Base-by-base conservation (phyloP, 2,797 vertebrate genomes). In the Rhinatrema bivittatum region DNA sequence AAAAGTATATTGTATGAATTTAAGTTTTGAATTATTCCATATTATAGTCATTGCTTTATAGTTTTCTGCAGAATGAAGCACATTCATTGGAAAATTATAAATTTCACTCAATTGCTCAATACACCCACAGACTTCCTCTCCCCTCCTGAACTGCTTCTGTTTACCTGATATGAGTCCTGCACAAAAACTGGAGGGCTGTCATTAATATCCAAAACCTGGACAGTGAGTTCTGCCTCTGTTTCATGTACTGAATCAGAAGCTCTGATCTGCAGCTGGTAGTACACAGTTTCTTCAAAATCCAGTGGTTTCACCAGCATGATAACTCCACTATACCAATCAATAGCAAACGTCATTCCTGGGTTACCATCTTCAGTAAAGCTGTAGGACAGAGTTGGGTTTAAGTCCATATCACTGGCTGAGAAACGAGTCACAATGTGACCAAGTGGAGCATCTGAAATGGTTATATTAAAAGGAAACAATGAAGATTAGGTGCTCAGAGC, bases 101-200 rank as follows among this genome's bases (percentile, higher is more conserved):
- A n/a, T n/a, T n/a, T n/a, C n/a, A n/a, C n/a, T n/a, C n/a, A n/a
- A n/a, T n/a, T n/a, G n/a, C n/a, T n/a, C n/a, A n/a, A n/a, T n/a
- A n/a, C n/a, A n/a, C n/a, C n/a, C n/a, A n/a, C n/a, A n/a, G n/a
- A n/a, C n/a, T n/a, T n/a, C n/a, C n/a, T n/a, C n/a, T n/a, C n/a
- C n/a, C n/a, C n/a, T n/a, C n/a, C n/a, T n/a, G n/a, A n/a, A n/a
- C n/a, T 19, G 16, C 16, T 23, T 2, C 1, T 9, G 32, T 65
- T 37, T 78, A 97, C 93, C 93, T 94, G 86, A 63, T 97, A 97
- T 5, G 53, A 84, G 50, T 87, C 78, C 58, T 84, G 68, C 36
- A 72, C 71, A 73, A 97, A 98, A 28, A 84, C 50, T 1, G 94
- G 95, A 29, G 86, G 68, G 3, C 95, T 96, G 73, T 98, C 93